Evolutionary conservation across 2,113 vertebrate species (phyloP).

Genomic region (Phalacrocorax carbo): DNA sequence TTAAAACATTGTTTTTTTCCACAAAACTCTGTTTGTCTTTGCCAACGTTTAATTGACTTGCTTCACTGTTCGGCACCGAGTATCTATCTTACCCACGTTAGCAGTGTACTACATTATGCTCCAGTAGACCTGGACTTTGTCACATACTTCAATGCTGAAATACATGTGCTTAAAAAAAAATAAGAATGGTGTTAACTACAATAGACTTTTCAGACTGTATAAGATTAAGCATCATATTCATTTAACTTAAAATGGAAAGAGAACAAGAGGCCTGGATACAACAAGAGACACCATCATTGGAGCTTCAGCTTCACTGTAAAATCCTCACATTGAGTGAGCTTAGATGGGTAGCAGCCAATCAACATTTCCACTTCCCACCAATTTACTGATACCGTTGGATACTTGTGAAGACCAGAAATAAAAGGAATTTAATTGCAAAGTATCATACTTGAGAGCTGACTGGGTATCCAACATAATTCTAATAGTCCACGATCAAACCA

Average conservation of each 20-base stretch:
- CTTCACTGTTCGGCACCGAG: not conserved
- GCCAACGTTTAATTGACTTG: not conserved
- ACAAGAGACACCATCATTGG: not conserved
- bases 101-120: not conserved
- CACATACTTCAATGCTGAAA: not conserved
- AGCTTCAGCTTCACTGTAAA: not conserved
- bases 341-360: not conserved
- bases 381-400: not conserved
- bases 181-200: not conserved
- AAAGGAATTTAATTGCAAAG: not conserved
- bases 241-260: not conserved
- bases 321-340: not conserved
- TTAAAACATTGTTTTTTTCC: conserved; percentile 26
- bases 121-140: not conserved
- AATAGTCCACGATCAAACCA: not conserved
- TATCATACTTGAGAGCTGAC: not conserved
- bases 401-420: not conserved
- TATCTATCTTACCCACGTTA: not conserved
- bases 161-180: not conserved
- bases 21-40: not conserved
- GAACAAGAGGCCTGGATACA: not conserved
- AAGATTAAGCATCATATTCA: not conserved
- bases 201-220: not conserved
- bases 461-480: not conserved
- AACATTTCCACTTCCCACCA: not conserved